Base-by-base conservation (phyloP, 1,140 invertebrate species). In the Pogonognathellus flavescens region DNA sequence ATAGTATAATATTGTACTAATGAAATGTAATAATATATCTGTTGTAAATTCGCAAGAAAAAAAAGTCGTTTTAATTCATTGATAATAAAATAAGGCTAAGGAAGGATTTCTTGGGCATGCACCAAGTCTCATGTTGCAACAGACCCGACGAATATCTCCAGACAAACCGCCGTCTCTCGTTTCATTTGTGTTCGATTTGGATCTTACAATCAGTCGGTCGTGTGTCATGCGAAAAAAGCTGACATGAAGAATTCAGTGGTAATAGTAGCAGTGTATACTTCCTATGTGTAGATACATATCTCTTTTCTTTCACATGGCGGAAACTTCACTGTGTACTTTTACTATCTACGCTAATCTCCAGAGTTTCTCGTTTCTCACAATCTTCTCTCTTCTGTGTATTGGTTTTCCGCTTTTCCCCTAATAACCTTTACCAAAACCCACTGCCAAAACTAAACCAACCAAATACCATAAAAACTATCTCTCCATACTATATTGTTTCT, bases 311-410 rank as follows among this genome's bases (percentile, higher is more conserved):
- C 62, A 66, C 20, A 31, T 14, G 31, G 31, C 31, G 62, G 62
- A 25, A 66, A 66, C 62, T 31, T 25, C 22, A 25, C 22, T 66
- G 62, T 66, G 62, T 66, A 25, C 20, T 66, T 4, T 25, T 14
- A 4, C 62, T 66, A 66, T 66, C 62, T 66, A 66, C 18, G 25
- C 62, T 66, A 66, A 66, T 66, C 62, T 66, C 22, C 62, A 11
- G 31, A 41, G 62, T 66, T 66, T 66, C 25, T 66, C 25, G 5
- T 14, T 66, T 66, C 62, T 66, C 22, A 66, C 62, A 66, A 13
- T 66, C 62, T 18, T 66, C 62, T 66, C 62, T 66, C 62, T 66
- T 66, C 62, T 66, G 62, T 20, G 62, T 20, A 66, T 66, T 66
- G 62, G 9, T 66, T 66, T 66, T 66, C 62, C 25, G 22, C 25